A percentile compares a stretch with the other conserved stretches of the same genome.
These are phyloP conservation scores for Verasper variegatus DNA, from an alignment of 2,113 vertebrate genomes.

Conservation along the genomic window DNA sequence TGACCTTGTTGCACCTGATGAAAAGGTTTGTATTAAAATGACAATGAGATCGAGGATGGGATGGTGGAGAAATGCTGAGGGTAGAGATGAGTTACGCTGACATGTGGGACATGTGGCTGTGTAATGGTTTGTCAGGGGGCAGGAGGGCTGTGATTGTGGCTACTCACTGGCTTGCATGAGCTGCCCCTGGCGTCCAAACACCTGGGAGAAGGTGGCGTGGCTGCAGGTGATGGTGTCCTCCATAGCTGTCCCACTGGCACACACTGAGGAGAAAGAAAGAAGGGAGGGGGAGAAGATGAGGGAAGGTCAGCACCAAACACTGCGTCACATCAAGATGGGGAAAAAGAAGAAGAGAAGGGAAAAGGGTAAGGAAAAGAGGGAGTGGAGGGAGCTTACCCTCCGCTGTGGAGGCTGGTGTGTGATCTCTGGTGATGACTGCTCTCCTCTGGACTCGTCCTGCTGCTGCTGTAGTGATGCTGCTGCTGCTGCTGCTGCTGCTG, in stretches of 20 bases:
- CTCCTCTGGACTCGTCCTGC: conserved; percentile 52
- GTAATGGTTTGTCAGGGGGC: conserved; percentile 10
- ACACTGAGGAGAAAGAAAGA: conserved; percentile 36
- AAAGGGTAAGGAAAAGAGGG: not conserved
- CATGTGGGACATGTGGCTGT: conserved; percentile 27
- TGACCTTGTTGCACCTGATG: conserved; percentile 1
- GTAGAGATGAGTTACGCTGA: conserved; percentile 26
- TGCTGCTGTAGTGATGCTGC: conserved; percentile 39
- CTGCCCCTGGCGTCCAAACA: conserved; percentile 86
- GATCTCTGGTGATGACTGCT: conserved; percentile 49
- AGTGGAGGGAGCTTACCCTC: conserved; percentile 43
- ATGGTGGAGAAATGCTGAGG: conserved; percentile 24
- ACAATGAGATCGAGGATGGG: conserved; percentile 20
- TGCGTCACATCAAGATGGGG: conserved; percentile 59
- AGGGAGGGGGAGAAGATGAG: not conserved
- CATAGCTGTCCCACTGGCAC: conserved; percentile 69
- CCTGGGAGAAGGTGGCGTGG: conserved; percentile 83
- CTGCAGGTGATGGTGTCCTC: conserved; percentile 83
- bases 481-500: conserved; percentile 43
- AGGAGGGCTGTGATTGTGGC: conserved; percentile 3
- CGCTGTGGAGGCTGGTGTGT: conserved; percentile 47
- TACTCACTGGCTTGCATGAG: conserved; percentile 87
- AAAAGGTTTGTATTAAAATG: conserved; percentile 16
- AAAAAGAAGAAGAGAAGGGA: not conserved
- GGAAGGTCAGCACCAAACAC: conserved; percentile 51